These are phyloP conservation scores for Sycophila texana DNA, from an alignment of 2,888 invertebrate genomes.

Conservation along the genomic window DNA sequence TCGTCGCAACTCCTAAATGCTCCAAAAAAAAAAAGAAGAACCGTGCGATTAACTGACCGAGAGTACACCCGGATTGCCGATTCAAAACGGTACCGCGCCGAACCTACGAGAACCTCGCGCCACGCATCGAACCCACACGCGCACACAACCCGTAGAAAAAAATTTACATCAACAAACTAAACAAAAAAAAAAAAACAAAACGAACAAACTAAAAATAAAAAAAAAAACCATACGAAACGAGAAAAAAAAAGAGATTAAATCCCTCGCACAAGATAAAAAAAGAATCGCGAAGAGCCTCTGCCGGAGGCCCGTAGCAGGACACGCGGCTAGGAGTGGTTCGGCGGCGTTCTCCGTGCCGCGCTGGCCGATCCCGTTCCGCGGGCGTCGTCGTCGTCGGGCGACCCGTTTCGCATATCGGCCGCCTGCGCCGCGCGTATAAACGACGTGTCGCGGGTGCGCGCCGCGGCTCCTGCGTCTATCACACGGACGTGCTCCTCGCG, in stretches of 20 bases:
- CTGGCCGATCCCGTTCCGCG: slow-evolving; percentile 22
- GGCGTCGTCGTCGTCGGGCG: slow-evolving; percentile 5
- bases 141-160: no score
- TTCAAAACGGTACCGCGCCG: no score
- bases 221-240: not conserved
- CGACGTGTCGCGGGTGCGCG: slow-evolving; percentile 24
- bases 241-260: no score
- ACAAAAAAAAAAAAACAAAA: not conserved
- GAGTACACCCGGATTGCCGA: no score
- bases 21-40: no score
- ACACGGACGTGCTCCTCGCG: not conserved
- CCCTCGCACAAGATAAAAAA: not conserved
- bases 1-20: no score
- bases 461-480: not conserved
- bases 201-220: slow-evolving; percentile 4
- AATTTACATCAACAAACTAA: no score
- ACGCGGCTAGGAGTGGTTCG: not conserved
- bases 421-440: not conserved
- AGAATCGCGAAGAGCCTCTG: not conserved
- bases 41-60: no score
- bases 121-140: no score
- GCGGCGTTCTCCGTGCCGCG: slow-evolving; percentile 2
- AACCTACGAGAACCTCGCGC: no score
- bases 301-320: no score
- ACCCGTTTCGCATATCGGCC: slow-evolving; percentile 3